Conservation (phyloP, 1,140 invertebrate genomes). For the Oncopodura yosiiana region DNA sequence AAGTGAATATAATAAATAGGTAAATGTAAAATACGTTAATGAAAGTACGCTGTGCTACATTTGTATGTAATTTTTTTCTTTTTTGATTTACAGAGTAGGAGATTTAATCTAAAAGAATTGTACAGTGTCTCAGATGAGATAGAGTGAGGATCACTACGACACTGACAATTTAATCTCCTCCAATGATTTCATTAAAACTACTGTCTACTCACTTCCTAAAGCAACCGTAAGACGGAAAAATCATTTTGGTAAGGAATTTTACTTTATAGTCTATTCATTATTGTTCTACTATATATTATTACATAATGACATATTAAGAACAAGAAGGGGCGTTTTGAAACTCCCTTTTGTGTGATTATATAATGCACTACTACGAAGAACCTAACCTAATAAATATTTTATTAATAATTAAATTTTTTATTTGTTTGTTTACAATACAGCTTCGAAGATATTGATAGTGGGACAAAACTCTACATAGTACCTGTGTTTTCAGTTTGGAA, state of each 20-base stretch:
- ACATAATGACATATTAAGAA: constrained; percentile 3
- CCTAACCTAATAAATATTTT: neutral
- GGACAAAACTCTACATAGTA: no score
- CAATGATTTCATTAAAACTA: constrained; percentile 33
- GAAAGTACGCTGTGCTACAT: no score
- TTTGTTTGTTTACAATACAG: no score
- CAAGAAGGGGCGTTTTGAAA: neutral
- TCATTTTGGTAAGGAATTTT: neutral
- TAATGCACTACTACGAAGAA: neutral
- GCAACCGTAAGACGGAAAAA: constrained; percentile 24
- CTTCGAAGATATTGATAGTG: no score
- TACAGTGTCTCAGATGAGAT: constrained; percentile 2
- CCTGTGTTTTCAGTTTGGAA: no score
- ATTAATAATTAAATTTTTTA: neutral
- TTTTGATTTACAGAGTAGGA: no score
- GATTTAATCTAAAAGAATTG: no score
- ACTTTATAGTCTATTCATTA: neutral
- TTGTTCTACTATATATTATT: neutral
- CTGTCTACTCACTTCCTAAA: constrained; percentile 32
- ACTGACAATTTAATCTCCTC: neutral
- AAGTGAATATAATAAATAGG: no score
- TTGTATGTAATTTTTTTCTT: no score
- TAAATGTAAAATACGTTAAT: no score
- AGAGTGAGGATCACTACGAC: constrained; percentile 10
- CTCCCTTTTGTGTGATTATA: neutral